Conservation (phyloP, 2,797 vertebrate genomes). For the Borostomias antarcticus region DNA sequence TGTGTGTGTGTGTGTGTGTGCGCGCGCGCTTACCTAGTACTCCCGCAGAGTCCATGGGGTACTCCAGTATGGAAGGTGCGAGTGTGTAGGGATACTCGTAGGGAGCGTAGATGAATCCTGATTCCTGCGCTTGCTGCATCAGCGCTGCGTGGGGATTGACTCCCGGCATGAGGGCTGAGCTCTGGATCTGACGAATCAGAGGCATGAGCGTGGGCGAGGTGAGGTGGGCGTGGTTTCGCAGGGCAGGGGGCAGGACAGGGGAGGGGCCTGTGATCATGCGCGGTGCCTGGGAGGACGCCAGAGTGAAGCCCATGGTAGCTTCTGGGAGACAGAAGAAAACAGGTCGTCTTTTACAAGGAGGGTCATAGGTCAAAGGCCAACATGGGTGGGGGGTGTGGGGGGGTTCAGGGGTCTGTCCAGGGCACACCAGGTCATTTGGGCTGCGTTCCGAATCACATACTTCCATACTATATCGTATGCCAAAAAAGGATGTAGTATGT, state of each 20-base stretch:
- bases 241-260: slow-evolving; percentile 86
- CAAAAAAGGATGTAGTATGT: too few species aligned
- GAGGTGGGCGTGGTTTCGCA: slow-evolving; percentile 89
- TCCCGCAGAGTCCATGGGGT: slow-evolving; percentile 97
- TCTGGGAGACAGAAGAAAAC: slow-evolving; percentile 44
- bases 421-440: too few species aligned
- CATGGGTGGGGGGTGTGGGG: too few species aligned
- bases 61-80: slow-evolving; percentile 98
- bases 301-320: slow-evolving; percentile 90
- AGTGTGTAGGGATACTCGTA: slow-evolving; percentile 98
- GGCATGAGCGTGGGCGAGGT: slow-evolving; percentile 95
- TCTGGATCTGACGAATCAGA: slow-evolving; percentile 99
- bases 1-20: background rate
- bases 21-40: slow-evolving; percentile 89
- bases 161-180: slow-evolving; percentile 89
- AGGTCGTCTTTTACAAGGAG: slow-evolving; percentile 63
- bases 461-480: too few species aligned
- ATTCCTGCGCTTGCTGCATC: slow-evolving; percentile 90
- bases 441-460: too few species aligned
- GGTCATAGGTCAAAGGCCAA: slow-evolving; percentile 51
- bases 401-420: too few species aligned
- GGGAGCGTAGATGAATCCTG: slow-evolving; percentile 94
- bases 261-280: slow-evolving; percentile 94
- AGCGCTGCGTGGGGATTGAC: slow-evolving; percentile 92
- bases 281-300: slow-evolving; percentile 92